A percentile compares a stretch with the other conserved stretches of the same genome.
Conservation (phyloP, 1,140 invertebrate species). For the Drosophila varians region DNA sequence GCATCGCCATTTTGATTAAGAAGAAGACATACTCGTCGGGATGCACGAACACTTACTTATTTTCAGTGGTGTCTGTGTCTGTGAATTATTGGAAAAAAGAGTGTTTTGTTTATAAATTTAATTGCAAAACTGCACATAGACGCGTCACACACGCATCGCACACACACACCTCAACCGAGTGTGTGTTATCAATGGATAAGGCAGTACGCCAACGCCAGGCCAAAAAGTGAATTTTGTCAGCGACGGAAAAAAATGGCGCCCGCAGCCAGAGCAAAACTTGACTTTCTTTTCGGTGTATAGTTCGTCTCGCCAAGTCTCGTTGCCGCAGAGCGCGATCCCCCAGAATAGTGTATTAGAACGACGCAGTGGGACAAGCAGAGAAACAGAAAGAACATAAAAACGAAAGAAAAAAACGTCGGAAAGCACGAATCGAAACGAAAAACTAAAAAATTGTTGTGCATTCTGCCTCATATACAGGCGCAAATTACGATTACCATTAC, state of each 20-base stretch:
- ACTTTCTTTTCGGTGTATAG: slow-evolving; percentile 76
- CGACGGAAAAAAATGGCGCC: slow-evolving; percentile 79
- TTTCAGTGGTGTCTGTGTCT: slow-evolving; percentile 77
- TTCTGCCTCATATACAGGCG: slow-evolving; percentile 45
- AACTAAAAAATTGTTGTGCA: slow-evolving; percentile 39
- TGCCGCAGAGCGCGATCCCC: slow-evolving; percentile 32
- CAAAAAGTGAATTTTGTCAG: slow-evolving; percentile 60
- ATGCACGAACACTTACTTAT: slow-evolving; percentile 74
- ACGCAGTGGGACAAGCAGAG: slow-evolving; percentile 42
- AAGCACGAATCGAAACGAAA: slow-evolving; percentile 31
- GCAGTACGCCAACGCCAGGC: slow-evolving; percentile 50
- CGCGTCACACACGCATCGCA: slow-evolving; percentile 40
- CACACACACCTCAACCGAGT: slow-evolving; percentile 41
- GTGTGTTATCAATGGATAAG: slow-evolving; percentile 72
- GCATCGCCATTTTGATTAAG: slow-evolving; percentile 43
- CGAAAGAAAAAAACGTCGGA: slow-evolving; percentile 43
- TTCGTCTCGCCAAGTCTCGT: slow-evolving; percentile 56
- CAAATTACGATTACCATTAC: slow-evolving; percentile 47
- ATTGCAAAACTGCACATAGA: slow-evolving; percentile 77
- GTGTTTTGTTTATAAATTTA: slow-evolving; percentile 80
- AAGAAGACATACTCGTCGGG: slow-evolving; percentile 31
- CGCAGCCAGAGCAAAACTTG: slow-evolving; percentile 75
- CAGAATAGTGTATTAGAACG: slow-evolving; percentile 9
- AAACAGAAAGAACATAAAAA: slow-evolving; percentile 34
- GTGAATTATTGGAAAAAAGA: slow-evolving; percentile 79